Conservation (phyloP, 2,888 invertebrate genomes). For the Laothoe populi region DNA sequence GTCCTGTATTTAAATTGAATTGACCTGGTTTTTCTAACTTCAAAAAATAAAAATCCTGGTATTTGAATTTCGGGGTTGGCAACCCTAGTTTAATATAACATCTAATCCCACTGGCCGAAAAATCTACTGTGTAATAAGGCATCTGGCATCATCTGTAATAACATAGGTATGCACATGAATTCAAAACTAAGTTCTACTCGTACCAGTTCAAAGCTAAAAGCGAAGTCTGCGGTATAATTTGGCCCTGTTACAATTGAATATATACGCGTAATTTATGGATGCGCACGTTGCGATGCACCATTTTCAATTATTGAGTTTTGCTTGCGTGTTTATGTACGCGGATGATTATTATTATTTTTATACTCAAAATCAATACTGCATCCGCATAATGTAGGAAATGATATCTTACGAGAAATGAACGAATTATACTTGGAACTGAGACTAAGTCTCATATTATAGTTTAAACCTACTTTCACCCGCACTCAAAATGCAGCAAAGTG, state of each 20-base stretch:
- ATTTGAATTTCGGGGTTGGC: no score
- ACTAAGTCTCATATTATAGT: no score
- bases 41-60: no score
- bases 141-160: constrained; percentile 1
- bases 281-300: constrained; percentile 10
- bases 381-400: no score
- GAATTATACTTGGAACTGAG: no score
- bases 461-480: no score
- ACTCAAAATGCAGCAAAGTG: no score
- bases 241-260: constrained; percentile 7
- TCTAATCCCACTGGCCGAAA: not conserved
- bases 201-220: not conserved
- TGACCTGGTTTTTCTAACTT: no score
- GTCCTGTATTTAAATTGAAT: no score
- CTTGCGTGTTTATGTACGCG: constrained; percentile 1
- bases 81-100: not conserved
- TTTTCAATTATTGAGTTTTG: constrained; percentile 20
- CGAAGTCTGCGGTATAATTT: not conserved
- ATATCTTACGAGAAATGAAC: no score
- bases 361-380: constrained; percentile 14
- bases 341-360: not conserved
- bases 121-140: not conserved
- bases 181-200: constrained; percentile 1
- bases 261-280: constrained; percentile 6
- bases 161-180: not conserved